phyloP scores from a whole-genome alignment of 2,797 vertebrate genomes.

The Phylloscopus collybita region DNA sequence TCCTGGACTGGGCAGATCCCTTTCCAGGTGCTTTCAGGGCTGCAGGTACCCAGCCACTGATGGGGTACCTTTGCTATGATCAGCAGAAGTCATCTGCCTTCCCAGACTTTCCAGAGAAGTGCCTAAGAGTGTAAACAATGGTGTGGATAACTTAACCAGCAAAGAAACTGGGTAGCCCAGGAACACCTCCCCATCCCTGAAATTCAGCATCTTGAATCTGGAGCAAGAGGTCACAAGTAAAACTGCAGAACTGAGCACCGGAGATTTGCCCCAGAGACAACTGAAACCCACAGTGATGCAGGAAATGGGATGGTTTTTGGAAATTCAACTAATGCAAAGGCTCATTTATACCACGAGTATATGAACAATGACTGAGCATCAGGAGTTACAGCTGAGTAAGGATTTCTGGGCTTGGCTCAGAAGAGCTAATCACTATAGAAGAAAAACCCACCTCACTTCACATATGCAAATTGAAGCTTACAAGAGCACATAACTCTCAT shows the following conservation, averaged over 20 bases:
- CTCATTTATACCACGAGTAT: background rate
- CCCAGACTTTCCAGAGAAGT: background rate
- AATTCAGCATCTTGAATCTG: background rate
- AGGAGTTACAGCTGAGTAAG: constrained; percentile 41
- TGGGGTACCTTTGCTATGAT: background rate
- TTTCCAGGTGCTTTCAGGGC: background rate
- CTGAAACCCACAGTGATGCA: background rate
- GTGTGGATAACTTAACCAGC: background rate
- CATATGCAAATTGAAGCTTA: constrained; percentile 21
- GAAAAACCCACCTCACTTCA: constrained; percentile 17
- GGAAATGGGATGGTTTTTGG: background rate
- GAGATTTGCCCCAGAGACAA: background rate
- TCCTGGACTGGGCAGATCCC: background rate
- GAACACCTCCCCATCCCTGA: background rate
- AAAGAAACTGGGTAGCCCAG: background rate
- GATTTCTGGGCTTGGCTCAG: background rate
- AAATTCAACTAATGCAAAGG: background rate
- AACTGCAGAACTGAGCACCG: background rate
- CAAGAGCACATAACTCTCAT: background rate
- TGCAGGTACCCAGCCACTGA: background rate
- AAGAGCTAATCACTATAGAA: background rate
- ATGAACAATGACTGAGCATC: background rate
- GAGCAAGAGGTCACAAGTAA: background rate
- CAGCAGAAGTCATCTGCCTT: background rate
- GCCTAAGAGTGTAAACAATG: background rate